Conservation (phyloP, 2,113 vertebrate species). For the Sinocyclocheilus maitianheensis region DNA sequence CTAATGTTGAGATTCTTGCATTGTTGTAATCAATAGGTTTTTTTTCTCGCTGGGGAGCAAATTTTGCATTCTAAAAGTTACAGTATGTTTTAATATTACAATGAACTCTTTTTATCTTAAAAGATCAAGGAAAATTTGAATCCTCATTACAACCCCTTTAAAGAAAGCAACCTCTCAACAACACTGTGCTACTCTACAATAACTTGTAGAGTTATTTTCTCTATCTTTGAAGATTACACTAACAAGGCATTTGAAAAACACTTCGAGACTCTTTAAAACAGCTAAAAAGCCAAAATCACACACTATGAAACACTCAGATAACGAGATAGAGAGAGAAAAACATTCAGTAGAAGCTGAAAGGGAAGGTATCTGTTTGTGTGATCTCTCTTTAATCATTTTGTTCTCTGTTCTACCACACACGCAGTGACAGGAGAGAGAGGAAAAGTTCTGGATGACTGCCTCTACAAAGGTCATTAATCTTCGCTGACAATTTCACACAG, state of each 20-base stretch:
- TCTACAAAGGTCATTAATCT: slow-evolving; percentile 44
- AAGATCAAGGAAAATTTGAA: background rate
- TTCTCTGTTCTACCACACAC: slow-evolving; percentile 25
- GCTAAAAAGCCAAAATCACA: slow-evolving; percentile 6
- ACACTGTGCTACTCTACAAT: background rate
- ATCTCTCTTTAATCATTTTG: slow-evolving; percentile 58
- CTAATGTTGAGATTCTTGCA: background rate
- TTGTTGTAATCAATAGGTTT: background rate
- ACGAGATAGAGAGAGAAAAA: background rate
- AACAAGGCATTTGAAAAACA: slow-evolving; percentile 38
- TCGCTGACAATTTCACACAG: slow-evolving; percentile 20
- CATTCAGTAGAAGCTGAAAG: slow-evolving; percentile 7
- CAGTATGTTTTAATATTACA: slow-evolving; percentile 13
- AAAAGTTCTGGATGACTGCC: slow-evolving; percentile 36
- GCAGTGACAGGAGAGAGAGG: slow-evolving; percentile 8
- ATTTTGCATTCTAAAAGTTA: background rate
- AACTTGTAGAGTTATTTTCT: slow-evolving; percentile 8
- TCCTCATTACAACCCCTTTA: slow-evolving; percentile 10
- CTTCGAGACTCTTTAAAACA: background rate
- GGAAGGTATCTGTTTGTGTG: slow-evolving; percentile 76
- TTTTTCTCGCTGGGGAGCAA: background rate
- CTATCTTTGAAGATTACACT: slow-evolving; percentile 31
- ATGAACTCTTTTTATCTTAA: background rate
- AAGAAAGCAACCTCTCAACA: slow-evolving; percentile 9
- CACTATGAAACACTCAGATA: background rate